Evolutionary conservation across 1,140 invertebrate genomes (phyloP).

Genomic region (Saccostrea glomerata): DNA sequence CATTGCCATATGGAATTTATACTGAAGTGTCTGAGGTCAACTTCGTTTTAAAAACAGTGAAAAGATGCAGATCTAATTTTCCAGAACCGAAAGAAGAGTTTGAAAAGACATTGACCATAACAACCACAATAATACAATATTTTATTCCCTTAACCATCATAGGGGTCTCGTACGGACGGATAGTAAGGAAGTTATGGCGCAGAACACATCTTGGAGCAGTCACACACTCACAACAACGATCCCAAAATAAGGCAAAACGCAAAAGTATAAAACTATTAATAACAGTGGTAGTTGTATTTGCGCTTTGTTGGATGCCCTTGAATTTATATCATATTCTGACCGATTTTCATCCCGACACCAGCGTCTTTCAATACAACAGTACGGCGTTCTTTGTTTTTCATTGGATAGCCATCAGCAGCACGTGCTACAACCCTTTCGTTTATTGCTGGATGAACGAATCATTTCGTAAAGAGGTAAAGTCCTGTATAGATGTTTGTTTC

Average conservation of each 20-base stretch:
- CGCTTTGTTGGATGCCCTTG: conserved; percentile 81
- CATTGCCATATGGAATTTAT: conserved; percentile 81
- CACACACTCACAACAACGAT: conserved; percentile 70
- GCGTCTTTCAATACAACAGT: conserved; percentile 69
- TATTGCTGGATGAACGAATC: conserved; percentile 81
- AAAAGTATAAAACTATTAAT: conserved; percentile 80
- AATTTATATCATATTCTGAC: conserved; percentile 81
- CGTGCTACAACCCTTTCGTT: conserved; percentile 82
- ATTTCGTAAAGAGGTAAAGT: conserved; percentile 73
- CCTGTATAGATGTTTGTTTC: conserved; percentile 66
- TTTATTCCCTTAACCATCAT: conserved; percentile 80
- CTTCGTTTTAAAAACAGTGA: conserved; percentile 51
- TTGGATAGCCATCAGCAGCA: conserved; percentile 81
- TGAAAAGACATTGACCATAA: conserved; percentile 78
- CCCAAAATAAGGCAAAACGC: conserved; percentile 73
- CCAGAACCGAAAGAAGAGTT: conserved; percentile 67
- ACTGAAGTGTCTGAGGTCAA: conserved; percentile 64
- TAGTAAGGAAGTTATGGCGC: conserved; percentile 72
- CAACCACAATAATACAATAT: conserved; percentile 81
- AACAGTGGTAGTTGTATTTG: conserved; percentile 80
- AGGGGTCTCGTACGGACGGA: conserved; percentile 77
- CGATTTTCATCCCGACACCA: conserved; percentile 78
- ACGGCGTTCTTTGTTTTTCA: conserved; percentile 80
- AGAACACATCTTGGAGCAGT: conserved; percentile 71
- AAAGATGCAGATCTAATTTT: conserved; percentile 77